Conservation (phyloP, 1,140 invertebrate species). For the Aphis craccivora region DNA sequence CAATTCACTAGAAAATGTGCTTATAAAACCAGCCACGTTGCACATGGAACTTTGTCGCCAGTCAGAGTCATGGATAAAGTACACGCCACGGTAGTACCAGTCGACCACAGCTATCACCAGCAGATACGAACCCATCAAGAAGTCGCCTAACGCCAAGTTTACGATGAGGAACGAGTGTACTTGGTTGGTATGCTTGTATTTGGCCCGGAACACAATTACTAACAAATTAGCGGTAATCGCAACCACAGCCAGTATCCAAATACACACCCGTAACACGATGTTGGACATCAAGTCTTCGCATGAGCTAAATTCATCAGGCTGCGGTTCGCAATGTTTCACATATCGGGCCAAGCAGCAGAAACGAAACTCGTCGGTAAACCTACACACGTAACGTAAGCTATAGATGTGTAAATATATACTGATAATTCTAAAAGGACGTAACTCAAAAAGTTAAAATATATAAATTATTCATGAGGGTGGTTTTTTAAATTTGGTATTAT, state of each 20-base stretch:
- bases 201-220: constrained; percentile 67
- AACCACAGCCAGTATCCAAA: constrained; percentile 69
- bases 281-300: constrained; percentile 71
- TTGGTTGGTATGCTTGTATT: constrained; percentile 64
- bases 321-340: constrained; percentile 65
- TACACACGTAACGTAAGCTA: constrained; percentile 53
- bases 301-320: constrained; percentile 69
- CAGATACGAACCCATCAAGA: constrained; percentile 69
- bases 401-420: not conserved
- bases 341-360: constrained; percentile 68
- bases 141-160: constrained; percentile 68
- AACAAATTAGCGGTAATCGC: constrained; percentile 68
- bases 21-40: constrained; percentile 69
- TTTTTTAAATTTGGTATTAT: no score
- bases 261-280: constrained; percentile 66
- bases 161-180: constrained; percentile 70
- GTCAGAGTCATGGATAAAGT: constrained; percentile 66
- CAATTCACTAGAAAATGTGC: constrained; percentile 69
- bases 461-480: no score
- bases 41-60: constrained; percentile 68
- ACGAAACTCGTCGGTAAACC: constrained; percentile 66
- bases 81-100: constrained; percentile 67
- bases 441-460: no score
- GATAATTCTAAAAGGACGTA: no score
- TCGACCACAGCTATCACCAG: constrained; percentile 69